Evolutionary conservation across 1,140 invertebrate genomes (phyloP).

Genomic region (Drosophila mojavensis): DNA sequence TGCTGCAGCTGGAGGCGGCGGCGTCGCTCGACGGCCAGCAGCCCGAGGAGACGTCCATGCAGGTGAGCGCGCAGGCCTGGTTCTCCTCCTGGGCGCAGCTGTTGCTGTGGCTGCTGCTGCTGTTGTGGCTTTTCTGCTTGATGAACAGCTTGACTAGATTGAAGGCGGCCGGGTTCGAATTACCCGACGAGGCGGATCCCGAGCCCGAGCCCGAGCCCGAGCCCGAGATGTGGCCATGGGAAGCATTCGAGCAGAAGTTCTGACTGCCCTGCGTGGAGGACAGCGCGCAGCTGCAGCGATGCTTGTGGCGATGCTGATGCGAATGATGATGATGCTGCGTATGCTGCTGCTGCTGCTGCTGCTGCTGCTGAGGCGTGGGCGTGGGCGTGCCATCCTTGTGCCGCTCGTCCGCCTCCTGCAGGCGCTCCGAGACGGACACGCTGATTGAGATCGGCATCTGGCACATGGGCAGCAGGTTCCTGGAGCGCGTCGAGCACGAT

Average conservation of each 20-base stretch:
- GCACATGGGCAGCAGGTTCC: constrained; percentile 83
- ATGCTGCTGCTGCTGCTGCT: constrained; percentile 23
- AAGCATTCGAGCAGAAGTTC: constrained; percentile 53
- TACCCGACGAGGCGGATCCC: constrained; percentile 67
- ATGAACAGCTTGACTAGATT: constrained; percentile 95
- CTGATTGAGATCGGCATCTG: constrained; percentile 82
- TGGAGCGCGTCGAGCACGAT: constrained; percentile 81
- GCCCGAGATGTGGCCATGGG: constrained; percentile 62
- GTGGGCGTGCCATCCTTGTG: constrained; percentile 34
- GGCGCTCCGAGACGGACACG: constrained; percentile 68
- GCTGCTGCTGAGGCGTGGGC: constrained; percentile 38
- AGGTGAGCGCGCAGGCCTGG: constrained; percentile 84
- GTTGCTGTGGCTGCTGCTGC: constrained; percentile 80
- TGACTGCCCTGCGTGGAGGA: constrained; percentile 82
- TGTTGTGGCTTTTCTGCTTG: constrained; percentile 91
- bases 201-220: constrained; percentile 64
- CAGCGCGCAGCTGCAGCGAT: constrained; percentile 75
- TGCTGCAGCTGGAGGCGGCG: constrained; percentile 70
- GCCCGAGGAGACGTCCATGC: constrained; percentile 87
- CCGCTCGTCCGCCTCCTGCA: constrained; percentile 63
- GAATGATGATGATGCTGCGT: constrained; percentile 38
- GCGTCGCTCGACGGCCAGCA: constrained; percentile 86
- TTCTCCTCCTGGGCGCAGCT: constrained; percentile 74
- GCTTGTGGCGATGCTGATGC: constrained; percentile 65
- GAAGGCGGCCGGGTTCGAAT: constrained; percentile 85